Evolutionary conservation across 2,888 invertebrate species (phyloP), one percentile per base, ranked within the genome.

Genomic region (Sinelater perroti): DNA sequence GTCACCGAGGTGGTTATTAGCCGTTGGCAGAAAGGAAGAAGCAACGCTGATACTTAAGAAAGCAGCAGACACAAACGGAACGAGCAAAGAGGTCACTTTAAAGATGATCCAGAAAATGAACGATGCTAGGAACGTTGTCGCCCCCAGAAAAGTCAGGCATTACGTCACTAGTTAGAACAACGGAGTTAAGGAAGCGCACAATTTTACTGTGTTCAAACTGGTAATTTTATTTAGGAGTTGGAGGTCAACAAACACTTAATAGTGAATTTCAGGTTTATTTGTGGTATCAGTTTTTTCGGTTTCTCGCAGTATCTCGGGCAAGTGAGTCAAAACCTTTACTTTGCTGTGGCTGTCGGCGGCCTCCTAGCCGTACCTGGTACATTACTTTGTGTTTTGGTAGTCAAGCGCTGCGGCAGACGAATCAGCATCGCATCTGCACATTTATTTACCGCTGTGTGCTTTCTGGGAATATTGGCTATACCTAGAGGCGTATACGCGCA

Each of bases 1-100:
- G 73, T 86, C 86, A 1, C 87, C 87, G 1, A 75, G 85, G 57
- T 87, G 87, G 86, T 73, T 87, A 18, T 65, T 86, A 50, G 83
- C 83, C 6, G 81, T 80, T 11, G 84, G 83, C 1, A 77, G 77
- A 66, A 78, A 73, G 26, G 75, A 81, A 18, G 75, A 81, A 71
- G 85, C 85, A 14, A 67, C 80, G 7, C 74, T 78, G 78, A 76
- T 77, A 8, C 64, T 81, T 3, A 64, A 74, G 60, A 66, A 70
- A 33, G 78, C 78, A 2, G 77, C 78, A 3, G 63, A 62, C 47
- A 64, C 62, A 47, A 80, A 80, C 51, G 64, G 67, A 31, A 67
- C 61, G 2, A 67, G 72, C 46, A 24, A 56, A 2, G 50, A 58
- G 8, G 52, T 61, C 11, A 61, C 73, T 2, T 7, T 13, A 10